These are phyloP conservation scores for Plecturocebus donacophilus DNA, from an alignment of 2,113 vertebrate genomes.

Conservation along the genomic window DNA sequence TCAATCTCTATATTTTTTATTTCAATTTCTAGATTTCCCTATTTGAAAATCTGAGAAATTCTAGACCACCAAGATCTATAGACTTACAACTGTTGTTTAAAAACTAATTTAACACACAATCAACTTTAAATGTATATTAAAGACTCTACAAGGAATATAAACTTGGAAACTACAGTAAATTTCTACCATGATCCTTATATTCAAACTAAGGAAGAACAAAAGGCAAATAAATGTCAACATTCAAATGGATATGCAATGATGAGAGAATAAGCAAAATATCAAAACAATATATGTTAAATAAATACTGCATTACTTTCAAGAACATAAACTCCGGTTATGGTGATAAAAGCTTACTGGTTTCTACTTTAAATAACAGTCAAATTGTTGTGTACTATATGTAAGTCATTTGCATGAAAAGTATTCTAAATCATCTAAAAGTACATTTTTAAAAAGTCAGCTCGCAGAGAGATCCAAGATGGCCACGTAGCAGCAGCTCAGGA, in stretches of 20 bases:
- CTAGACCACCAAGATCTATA: not conserved
- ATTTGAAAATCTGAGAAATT: slow-evolving; percentile 3
- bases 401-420: not conserved
- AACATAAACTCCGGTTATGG: not conserved
- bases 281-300: slow-evolving; percentile 19
- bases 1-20: not conserved
- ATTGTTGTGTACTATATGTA: not conserved
- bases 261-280: not conserved
- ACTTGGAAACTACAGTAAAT: slow-evolving; percentile 10
- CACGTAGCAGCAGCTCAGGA: no score
- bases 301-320: not conserved
- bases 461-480: no score
- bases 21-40: not conserved
- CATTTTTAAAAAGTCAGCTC: slow-evolving; percentile 34
- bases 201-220: slow-evolving; percentile 43
- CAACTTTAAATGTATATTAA: not conserved
- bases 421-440: not conserved
- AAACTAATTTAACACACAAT: not conserved
- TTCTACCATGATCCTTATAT: not conserved
- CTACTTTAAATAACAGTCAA: not conserved
- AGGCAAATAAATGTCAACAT: not conserved
- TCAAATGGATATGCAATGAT: not conserved
- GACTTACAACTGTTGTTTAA: not conserved
- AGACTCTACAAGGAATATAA: slow-evolving; percentile 4
- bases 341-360: slow-evolving; percentile 17